These are phyloP conservation scores for Caloenas nicobarica DNA, from an alignment of 2,113 vertebrate species.

Conservation along the genomic window DNA sequence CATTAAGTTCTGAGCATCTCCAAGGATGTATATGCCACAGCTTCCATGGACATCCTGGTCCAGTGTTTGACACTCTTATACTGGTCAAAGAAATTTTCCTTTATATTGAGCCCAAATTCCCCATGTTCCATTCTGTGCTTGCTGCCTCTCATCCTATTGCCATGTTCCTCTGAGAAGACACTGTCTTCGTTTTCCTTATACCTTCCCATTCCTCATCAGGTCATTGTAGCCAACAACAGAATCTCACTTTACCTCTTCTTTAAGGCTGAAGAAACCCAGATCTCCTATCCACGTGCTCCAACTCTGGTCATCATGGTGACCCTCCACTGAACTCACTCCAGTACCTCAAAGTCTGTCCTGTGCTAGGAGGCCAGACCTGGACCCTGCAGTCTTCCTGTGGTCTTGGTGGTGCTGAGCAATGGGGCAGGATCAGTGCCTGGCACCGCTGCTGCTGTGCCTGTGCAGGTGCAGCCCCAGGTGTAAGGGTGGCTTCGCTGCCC, in stretches of 20 bases:
- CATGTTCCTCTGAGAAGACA: neutral
- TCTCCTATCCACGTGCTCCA: neutral
- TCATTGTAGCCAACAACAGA: neutral
- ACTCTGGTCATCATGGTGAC: neutral
- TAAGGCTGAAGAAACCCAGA: neutral
- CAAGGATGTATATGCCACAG: neutral
- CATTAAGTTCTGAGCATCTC: neutral
- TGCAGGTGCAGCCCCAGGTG: neutral
- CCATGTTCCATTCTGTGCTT: neutral
- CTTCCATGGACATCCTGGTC: neutral
- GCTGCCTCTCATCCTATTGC: neutral
- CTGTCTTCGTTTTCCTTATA: neutral
- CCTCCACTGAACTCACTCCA: neutral
- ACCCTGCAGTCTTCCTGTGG: accelerated
- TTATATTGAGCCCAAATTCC: neutral
- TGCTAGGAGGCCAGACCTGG: neutral
- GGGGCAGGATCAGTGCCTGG: neutral
- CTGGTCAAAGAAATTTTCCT: neutral
- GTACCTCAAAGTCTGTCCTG: neutral
- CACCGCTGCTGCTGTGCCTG: neutral
- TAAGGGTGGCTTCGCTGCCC: neutral
- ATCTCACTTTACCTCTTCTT: neutral
- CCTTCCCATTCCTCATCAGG: neutral
- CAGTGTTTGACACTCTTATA: neutral
- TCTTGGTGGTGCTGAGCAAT: neutral